A percentile compares a stretch with the other conserved stretches of the same genome.
phyloP scores from a whole-genome alignment of 2,888 invertebrate species.

The Rapana venosa region DNA sequence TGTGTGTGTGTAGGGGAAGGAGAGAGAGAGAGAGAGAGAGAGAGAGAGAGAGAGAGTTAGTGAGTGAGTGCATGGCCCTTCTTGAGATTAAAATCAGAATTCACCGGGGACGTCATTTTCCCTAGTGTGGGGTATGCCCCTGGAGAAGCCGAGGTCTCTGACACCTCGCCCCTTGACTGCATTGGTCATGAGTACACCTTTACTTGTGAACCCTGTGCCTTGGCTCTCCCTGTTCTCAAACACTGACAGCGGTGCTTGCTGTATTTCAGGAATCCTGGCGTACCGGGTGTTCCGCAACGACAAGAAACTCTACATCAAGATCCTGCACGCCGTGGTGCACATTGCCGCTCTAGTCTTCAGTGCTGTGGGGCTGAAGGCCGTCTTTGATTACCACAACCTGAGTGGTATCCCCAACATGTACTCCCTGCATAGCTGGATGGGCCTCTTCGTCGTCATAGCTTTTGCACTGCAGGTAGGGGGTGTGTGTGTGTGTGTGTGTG shows the following conservation, averaged over 20 bases:
- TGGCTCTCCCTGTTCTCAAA: too few relatives aligned
- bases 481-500: neutral
- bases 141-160: too few relatives aligned
- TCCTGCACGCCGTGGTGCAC: slow-evolving; percentile 86
- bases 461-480: slow-evolving; percentile 85
- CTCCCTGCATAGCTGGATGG: slow-evolving; percentile 89
- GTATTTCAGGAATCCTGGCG: slow-evolving; percentile 86
- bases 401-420: slow-evolving; percentile 77
- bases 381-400: slow-evolving; percentile 87
- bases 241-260: neutral
- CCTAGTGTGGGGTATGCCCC: too few relatives aligned
- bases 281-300: slow-evolving; percentile 88
- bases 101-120: too few relatives aligned
- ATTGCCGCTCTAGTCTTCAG: slow-evolving; percentile 84
- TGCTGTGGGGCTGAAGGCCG: slow-evolving; percentile 86
- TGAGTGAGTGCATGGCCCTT: too few relatives aligned
- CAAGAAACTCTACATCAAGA: slow-evolving; percentile 86
- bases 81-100: too few relatives aligned
- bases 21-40: too few relatives aligned
- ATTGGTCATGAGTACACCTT: too few relatives aligned
- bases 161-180: too few relatives aligned
- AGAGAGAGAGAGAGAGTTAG: too few relatives aligned
- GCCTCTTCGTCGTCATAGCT: slow-evolving; percentile 85
- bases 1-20: too few relatives aligned
- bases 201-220: too few relatives aligned